Evolutionary conservation across 2,888 invertebrate species (phyloP), one percentile per base, ranked within the genome.

Genomic region (Chalcosyrphus nemorum): DNA sequence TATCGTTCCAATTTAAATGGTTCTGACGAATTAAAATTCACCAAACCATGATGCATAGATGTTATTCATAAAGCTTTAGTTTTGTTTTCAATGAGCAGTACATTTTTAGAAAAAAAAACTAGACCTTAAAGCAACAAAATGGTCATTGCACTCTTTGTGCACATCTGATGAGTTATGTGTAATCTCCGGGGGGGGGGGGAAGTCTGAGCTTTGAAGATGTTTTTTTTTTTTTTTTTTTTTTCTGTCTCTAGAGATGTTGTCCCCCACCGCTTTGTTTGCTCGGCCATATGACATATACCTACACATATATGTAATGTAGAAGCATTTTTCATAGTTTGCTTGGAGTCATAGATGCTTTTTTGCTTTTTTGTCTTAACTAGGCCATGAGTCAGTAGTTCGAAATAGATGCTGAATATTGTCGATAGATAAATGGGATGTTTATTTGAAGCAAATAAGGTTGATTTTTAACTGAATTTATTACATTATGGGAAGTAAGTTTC

Each of bases 1-100:
- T 68, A 68, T 45, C 43, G 68, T 29, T 66, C 68, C 29, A 68
- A 68, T 56, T 68, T 56, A 56, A 43, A 56, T 68, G 19, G 43
- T 29, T 29, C 43, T 19, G 24, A 38, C 21, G 19, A 52, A 52
- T 52, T 41, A 27, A 52, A 27, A 66, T 38, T 63, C 63, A 52
- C 35, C 15, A 65, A 50, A 24, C 65, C 47, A 52, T 50, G 66
- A 66, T 65, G 38, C 38, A 38, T 52, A 38, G 27, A 38, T 50
- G n/a, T n/a, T n/a, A 50, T 65, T 19, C n/a, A 47, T 6, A 47
- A 11, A 50, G 38, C 32, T 45, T 63, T 63, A 6, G n/a, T 45
- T 47, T 35, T 65, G 35, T 21, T 47, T 47, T 19, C 61, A 32
- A 45, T 47, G n/a, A 47, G 32, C 27, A 15, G 52, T 13, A 52